Percentiles rank a stretch among this genome's conserved stretches.
Conservation (phyloP, 2,888 invertebrate species). For the Catocala fraxini region DNA sequence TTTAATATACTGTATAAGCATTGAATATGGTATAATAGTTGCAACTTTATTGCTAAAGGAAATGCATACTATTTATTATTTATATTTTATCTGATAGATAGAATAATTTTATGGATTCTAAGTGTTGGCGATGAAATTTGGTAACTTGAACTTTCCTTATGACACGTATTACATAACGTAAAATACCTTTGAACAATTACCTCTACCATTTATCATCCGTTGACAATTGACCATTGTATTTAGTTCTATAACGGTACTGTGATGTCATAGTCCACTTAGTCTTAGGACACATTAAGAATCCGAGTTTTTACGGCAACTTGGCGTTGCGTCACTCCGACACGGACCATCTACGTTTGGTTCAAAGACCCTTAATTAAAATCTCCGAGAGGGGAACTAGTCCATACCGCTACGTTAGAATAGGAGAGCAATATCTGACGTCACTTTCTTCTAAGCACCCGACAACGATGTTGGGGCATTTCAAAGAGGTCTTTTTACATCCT, state of each 20-base stretch:
- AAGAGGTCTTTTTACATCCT: conserved; percentile 25
- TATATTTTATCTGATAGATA: no score
- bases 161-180: neutral
- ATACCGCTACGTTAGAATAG: conserved; percentile 50
- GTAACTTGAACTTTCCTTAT: no score
- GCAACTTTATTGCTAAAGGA: neutral
- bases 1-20: neutral
- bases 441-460: conserved; percentile 29
- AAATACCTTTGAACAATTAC: neutral
- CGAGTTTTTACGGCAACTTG: conserved; percentile 39
- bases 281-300: conserved; percentile 27
- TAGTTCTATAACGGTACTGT: conserved; percentile 23
- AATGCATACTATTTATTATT: no score
- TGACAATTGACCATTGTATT: neutral
- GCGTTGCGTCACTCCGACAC: conserved; percentile 56
- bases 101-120: no score
- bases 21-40: neutral
- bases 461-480: conserved; percentile 27
- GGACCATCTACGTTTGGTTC: conserved; percentile 63
- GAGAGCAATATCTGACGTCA: conserved; percentile 38
- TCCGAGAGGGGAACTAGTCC: conserved; percentile 55
- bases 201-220: neutral
- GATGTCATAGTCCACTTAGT: conserved; percentile 27
- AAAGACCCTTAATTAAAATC: conserved; percentile 71
- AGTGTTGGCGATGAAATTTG: no score